Evolutionary conservation across 2,888 invertebrate species (phyloP), one percentile per base, ranked within the genome.

Genomic region (Venusia cambrica): DNA sequence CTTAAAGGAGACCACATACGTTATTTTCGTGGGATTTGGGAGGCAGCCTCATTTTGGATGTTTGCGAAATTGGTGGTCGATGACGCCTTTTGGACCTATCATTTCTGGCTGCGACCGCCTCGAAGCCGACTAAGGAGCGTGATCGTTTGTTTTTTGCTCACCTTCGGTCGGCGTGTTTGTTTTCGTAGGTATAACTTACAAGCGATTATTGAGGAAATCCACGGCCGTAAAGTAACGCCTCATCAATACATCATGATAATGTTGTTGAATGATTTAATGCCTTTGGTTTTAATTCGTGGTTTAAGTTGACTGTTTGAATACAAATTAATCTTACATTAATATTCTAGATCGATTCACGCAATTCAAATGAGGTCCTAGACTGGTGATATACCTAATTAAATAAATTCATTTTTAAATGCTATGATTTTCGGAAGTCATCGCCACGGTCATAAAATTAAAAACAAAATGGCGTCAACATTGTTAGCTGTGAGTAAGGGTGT

Each of bases 11-110:
- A 77, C 84, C 84, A 78, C 85, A 81, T 80, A 67, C 74, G 73
- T 73, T 74, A 80, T 78, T 68, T 72, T 65, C 61, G 67, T 68
- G 67, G 51, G 66, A 56, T 61, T 73, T 72, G 63, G 65, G 62
- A 49, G 66, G 69, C 66, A 67, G 61, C 60, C 60, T 65, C 60
- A 55, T 65, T 54, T 59, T 62, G 51, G 69, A 63, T 65, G 67
- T 68, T 68, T 62, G 76, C 75, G 64, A 84, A 84, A 83, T 84
- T 80, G 81, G 81, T 73, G 78, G 78, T 66, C 79, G 64, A 73
- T 75, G 74, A 79, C 84, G 84, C 85, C 84, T 84, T 73, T 65
- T 64, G 62, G 65, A 66, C 73, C 85, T 79, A 81, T 84, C 79
- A 84, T 84, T 79, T 83, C 65, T 65, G 60, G 56, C 55, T 62